A percentile compares a stretch with the other conserved stretches of the same genome.
Evolutionary conservation across 1,140 invertebrate species (phyloP).

Genomic region (Drosophila arawakana): DNA sequence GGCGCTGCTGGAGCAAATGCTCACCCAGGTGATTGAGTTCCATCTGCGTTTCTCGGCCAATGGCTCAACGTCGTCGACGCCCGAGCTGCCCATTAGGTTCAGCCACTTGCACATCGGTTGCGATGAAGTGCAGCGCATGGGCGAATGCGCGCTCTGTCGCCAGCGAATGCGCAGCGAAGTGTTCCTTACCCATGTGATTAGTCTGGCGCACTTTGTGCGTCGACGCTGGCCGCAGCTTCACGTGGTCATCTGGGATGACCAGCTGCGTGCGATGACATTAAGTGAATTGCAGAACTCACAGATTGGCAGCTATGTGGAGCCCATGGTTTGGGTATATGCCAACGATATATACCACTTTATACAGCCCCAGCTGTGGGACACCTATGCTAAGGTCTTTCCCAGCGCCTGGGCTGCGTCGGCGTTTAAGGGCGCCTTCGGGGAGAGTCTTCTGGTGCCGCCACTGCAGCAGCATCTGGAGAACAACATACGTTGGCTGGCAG

Average conservation of each 20-base stretch:
- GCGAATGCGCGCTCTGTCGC: slow-evolving; percentile 90
- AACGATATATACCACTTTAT: slow-evolving; percentile 87
- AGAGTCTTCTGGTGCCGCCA: slow-evolving; percentile 89
- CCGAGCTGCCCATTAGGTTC: slow-evolving; percentile 85
- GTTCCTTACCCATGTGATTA: slow-evolving; percentile 90
- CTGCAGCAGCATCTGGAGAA: slow-evolving; percentile 89
- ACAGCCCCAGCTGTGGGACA: slow-evolving; percentile 88
- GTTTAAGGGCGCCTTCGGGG: slow-evolving; percentile 90
- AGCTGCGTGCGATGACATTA: slow-evolving; percentile 91
- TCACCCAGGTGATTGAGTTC: slow-evolving; percentile 90
- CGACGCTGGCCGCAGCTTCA: slow-evolving; percentile 88
- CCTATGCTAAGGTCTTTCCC: slow-evolving; percentile 92
- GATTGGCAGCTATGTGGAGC: slow-evolving; percentile 91
- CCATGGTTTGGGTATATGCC: slow-evolving; percentile 94
- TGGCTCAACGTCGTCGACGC: slow-evolving; percentile 65
- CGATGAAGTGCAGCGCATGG: slow-evolving; percentile 94
- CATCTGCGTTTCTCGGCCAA: slow-evolving; percentile 59
- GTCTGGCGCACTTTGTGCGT: slow-evolving; percentile 87
- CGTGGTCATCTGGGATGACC: slow-evolving; percentile 98
- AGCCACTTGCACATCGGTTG: slow-evolving; percentile 92
- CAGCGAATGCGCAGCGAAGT: slow-evolving; percentile 86
- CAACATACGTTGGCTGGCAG: slow-evolving; percentile 89
- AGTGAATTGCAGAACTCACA: slow-evolving; percentile 88
- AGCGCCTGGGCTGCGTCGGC: slow-evolving; percentile 91
- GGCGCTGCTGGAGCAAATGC: slow-evolving; percentile 90